phyloP scores from a whole-genome alignment of 2,797 vertebrate species.

The Philypnodon macrostomus region DNA sequence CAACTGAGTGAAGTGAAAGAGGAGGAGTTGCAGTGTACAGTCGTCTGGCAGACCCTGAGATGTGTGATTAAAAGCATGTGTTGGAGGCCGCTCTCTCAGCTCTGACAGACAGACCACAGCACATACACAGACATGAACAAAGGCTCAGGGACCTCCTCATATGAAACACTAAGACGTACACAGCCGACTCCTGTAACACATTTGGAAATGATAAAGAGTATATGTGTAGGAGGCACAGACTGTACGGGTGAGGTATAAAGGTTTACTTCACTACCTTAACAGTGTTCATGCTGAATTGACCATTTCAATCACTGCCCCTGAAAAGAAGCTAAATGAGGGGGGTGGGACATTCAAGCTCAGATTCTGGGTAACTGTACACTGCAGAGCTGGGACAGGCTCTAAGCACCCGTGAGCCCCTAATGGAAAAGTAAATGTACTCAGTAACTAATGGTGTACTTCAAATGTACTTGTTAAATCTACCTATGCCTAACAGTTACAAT shows the following conservation, averaged over 20 bases:
- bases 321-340: no score
- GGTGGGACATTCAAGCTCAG: no score
- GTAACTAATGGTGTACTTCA: no score
- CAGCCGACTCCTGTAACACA: conserved; percentile 18
- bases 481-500: background rate
- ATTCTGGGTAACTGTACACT: no score
- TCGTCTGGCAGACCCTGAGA: conserved; percentile 39
- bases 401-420: no score
- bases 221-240: background rate
- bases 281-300: conserved; percentile 9
- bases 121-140: conserved; percentile 40
- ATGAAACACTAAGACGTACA: conserved; percentile 14
- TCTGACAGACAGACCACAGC: conserved; percentile 53
- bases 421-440: no score
- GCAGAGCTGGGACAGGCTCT: no score
- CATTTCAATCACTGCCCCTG: conserved; percentile 16
- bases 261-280: conserved; percentile 9
- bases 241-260: conserved; percentile 19
- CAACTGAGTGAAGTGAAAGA: conserved; percentile 16
- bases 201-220: conserved; percentile 37
- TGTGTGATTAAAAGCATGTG: conserved; percentile 69
- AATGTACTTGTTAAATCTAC: no score
- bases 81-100: conserved; percentile 34
- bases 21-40: conserved; percentile 24
- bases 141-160: conserved; percentile 28